A percentile compares a stretch with the other conserved stretches of the same genome.
Evolutionary conservation across 2,888 invertebrate genomes (phyloP).

Genomic region (Tetragonula carbonaria): DNA sequence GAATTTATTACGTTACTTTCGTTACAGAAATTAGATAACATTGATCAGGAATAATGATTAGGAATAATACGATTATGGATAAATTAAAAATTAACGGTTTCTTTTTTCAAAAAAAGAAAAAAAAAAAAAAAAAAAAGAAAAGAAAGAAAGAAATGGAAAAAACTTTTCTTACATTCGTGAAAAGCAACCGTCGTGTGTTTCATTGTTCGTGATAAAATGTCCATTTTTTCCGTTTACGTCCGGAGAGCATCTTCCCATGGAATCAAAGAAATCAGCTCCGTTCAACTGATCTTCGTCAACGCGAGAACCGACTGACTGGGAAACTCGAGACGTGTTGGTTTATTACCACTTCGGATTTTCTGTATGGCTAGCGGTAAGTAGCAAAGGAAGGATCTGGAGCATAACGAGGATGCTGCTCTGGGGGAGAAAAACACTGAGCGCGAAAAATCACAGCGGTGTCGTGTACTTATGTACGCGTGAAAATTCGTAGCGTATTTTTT

Average conservation of each 20-base stretch:
- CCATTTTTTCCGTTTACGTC: constrained; percentile 48
- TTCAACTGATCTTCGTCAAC: constrained; percentile 30
- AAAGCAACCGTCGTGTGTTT: background rate
- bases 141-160: background rate
- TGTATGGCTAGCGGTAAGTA: constrained; percentile 21
- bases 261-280: constrained; percentile 1
- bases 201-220: constrained; percentile 4
- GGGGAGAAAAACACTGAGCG: constrained; percentile 30
- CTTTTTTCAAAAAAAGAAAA: background rate
- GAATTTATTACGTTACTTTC: background rate
- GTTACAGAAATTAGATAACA: no score
- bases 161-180: constrained; percentile 30
- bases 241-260: constrained; percentile 15
- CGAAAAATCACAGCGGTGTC: constrained; percentile 4
- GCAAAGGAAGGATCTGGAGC: constrained; percentile 56
- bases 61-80: background rate
- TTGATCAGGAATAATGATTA: no score
- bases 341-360: constrained; percentile 64
- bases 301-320: constrained; percentile 54
- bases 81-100: background rate
- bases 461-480: background rate
- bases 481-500: background rate
- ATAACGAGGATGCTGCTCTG: constrained; percentile 47
- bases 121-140: background rate
- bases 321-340: constrained; percentile 44